A percentile compares a stretch with the other conserved stretches of the same genome.
Evolutionary conservation across 2,797 vertebrate species (phyloP).

Genomic region (Dromococcyx pavoninus): DNA sequence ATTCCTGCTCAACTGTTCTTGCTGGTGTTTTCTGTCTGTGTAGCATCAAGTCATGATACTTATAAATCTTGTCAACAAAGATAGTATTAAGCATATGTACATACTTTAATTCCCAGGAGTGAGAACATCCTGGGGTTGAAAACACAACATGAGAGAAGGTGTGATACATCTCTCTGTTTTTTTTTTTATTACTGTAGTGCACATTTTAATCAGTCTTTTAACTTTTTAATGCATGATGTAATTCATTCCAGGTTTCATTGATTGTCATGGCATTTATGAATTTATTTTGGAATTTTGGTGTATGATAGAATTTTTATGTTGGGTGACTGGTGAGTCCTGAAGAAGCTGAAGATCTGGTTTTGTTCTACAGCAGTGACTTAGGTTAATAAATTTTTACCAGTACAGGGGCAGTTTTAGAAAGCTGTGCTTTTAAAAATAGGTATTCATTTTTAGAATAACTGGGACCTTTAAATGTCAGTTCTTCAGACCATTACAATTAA

Average conservation of each 20-base stretch:
- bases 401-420: background rate
- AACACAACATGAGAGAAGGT: background rate
- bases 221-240: background rate
- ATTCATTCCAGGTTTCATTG: background rate
- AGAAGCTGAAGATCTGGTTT: background rate
- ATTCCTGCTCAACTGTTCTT: background rate
- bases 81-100: background rate
- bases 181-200: background rate
- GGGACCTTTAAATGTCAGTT: background rate
- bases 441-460: background rate
- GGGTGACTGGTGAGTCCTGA: background rate
- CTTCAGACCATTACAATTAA: background rate
- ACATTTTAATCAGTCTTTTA: background rate
- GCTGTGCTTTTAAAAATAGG: background rate
- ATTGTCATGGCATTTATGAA: background rate
- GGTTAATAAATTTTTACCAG: background rate
- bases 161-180: background rate
- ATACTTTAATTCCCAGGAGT: background rate
- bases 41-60: background rate
- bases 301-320: background rate
- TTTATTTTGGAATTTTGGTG: background rate
- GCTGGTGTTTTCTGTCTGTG: background rate
- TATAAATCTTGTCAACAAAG: background rate
- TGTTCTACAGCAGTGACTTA: background rate
- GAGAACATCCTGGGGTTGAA: background rate